phyloP scores from a whole-genome alignment of 2,888 invertebrate species.

The Drosophila seclusa region DNA sequence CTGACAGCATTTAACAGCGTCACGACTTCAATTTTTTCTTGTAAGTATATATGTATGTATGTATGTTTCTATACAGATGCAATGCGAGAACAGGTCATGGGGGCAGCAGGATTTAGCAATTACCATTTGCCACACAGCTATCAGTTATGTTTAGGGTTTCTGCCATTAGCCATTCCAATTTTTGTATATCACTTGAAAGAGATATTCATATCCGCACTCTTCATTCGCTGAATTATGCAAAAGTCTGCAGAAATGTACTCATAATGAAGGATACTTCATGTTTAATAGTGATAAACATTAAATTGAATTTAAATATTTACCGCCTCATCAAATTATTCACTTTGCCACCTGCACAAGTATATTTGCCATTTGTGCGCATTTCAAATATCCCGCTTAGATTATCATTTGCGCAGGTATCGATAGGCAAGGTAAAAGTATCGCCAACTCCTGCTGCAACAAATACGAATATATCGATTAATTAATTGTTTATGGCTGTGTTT shows the following conservation, averaged over 20 bases:
- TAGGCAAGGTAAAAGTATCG: conserved; percentile 6
- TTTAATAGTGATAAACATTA: neutral
- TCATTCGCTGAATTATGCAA: neutral
- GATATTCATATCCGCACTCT: neutral
- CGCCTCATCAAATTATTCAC: neutral
- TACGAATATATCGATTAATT: conserved; percentile 9
- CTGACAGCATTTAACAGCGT: conserved; percentile 24
- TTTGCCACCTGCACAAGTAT: neutral
- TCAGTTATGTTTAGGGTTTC: conserved; percentile 1
- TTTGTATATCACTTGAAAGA: neutral
- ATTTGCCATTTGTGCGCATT: neutral
- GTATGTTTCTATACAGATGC: neutral
- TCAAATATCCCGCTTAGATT: conserved; percentile 6
- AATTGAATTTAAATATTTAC: neutral
- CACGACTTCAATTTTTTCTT: conserved; percentile 39
- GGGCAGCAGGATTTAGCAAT: conserved; percentile 8
- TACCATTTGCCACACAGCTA: neutral
- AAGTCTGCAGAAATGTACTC: neutral
- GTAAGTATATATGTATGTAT: neutral
- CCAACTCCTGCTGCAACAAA: neutral
- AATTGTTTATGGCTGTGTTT: neutral
- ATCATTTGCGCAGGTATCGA: conserved; percentile 2
- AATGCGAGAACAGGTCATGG: conserved; percentile 13
- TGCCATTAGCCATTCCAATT: neutral
- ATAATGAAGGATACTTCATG: neutral